Evolutionary conservation across 2,888 invertebrate species (phyloP).

Genomic region (Merodon equestris): DNA sequence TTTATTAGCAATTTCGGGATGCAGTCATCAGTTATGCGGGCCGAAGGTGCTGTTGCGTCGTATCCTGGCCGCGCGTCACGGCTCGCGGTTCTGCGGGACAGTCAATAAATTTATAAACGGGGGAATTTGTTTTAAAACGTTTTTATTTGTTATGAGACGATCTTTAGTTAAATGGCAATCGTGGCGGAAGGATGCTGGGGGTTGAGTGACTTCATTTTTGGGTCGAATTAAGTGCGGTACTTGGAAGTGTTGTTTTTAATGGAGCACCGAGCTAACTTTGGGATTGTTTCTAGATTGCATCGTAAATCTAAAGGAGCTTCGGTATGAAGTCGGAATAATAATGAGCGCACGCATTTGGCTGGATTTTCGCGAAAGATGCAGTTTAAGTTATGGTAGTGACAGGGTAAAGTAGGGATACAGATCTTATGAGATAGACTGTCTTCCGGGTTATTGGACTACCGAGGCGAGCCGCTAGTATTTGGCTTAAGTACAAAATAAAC

Average conservation of each 20-base stretch:
- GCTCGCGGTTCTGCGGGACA: constrained; percentile 1
- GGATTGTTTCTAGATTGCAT: constrained; percentile 54
- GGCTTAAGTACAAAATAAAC: too few relatives aligned
- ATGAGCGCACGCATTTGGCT: constrained; percentile 17
- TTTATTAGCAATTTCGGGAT: constrained; percentile 56
- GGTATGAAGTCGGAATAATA: constrained; percentile 61
- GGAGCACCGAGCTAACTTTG: constrained; percentile 27
- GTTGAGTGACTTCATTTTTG: constrained; percentile 20
- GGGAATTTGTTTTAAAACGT: constrained; percentile 51
- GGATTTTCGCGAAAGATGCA: too few relatives aligned
- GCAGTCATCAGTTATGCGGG: constrained; percentile 45
- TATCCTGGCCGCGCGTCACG: not conserved
- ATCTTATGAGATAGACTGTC: too few relatives aligned
- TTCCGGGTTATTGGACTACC: too few relatives aligned
- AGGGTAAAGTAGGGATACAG: too few relatives aligned
- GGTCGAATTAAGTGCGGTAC: constrained; percentile 56
- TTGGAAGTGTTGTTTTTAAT: constrained; percentile 50
- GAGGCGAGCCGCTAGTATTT: too few relatives aligned
- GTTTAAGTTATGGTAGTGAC: too few relatives aligned
- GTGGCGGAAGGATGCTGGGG: not conserved
- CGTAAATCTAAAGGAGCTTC: constrained; percentile 53
- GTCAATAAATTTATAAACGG: constrained; percentile 63
- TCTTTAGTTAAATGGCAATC: constrained; percentile 20
- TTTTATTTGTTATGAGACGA: constrained; percentile 42
- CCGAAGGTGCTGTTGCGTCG: constrained; percentile 5